phyloP scores from a whole-genome alignment of 2,797 vertebrate species.

The Semaprochilodus insignis region DNA sequence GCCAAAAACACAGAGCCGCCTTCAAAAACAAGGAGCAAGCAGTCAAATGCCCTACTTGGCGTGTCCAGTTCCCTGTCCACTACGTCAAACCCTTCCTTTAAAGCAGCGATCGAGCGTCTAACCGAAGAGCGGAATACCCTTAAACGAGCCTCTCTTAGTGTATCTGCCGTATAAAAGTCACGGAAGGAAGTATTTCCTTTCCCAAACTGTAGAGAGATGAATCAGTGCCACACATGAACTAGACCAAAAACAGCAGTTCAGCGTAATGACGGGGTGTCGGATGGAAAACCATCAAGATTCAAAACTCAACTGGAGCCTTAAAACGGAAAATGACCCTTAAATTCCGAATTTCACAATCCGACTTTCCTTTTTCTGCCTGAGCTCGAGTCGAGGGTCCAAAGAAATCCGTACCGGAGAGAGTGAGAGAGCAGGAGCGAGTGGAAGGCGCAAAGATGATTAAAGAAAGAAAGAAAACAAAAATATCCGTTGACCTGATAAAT shows the following conservation, averaged over 20 bases:
- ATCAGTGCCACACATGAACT: not conserved
- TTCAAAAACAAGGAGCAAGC: not conserved
- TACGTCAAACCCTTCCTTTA: too few relatives aligned
- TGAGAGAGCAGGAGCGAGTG: not conserved
- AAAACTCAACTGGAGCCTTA: too few relatives aligned
- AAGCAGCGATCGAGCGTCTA: not conserved
- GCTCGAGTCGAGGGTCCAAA: constrained; percentile 14
- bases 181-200: not conserved
- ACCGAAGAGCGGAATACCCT: not conserved
- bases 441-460: not conserved
- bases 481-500: constrained; percentile 40
- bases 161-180: not conserved
- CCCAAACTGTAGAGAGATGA: too few relatives aligned
- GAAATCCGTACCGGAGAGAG: not conserved
- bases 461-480: not conserved
- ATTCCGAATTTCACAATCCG: not conserved
- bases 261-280: not conserved
- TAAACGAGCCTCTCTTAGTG: not conserved
- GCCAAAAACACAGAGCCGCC: not conserved
- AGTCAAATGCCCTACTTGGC: not conserved
- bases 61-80: not conserved
- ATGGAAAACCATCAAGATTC: not conserved
- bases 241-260: constrained; percentile 25
- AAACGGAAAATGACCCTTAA: too few relatives aligned
- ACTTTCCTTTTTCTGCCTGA: constrained; percentile 7